Base-by-base conservation (phyloP, 2,888 invertebrate species). In the Phania funesta region DNA sequence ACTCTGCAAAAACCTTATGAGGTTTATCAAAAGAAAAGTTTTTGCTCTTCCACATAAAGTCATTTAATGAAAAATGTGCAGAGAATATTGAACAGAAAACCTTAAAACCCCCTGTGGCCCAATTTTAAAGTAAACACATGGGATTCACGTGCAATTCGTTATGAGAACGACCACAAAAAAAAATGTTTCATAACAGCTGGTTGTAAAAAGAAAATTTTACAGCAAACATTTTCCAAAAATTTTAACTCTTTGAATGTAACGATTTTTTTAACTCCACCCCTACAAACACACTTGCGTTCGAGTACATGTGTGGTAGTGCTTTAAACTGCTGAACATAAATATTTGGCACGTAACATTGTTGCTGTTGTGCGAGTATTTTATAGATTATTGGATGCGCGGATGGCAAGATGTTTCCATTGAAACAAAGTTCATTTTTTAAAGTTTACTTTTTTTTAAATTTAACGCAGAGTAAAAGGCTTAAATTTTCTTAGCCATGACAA, bases 21-120 rank as follows among this genome's bases (percentile, higher is more conserved):
- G n/a, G n/a, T n/a, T n/a, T n/a, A n/a, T n/a, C n/a, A 13, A n/a
- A 48, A 64, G 20, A 35, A 38, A 38, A 2, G 26, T 26, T 13
- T 38, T 38, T 38, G 11, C 22, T 62, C 6, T 13, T 44, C 5
- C n/a, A 26, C 32, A 73, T 35, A 44, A 44, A 74, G 62, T 54
- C 22, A 46, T 64, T 54, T 38, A 73, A 44, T 16, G 41, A 29
- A 54, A 38, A 9, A 20, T 64, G 64, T 64, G 29, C n/a, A n/a
- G 11, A 44, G 52, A 74, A 74, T 54, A 46, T 64, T 44, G 54
- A 64, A 44, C 50, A 62, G 20, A 52, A 52, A 68, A 50, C 5
- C 4, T 56, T 7, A 38, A 76, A 76, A 73, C 73, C 76, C 73
- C 73, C 62, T 73, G 76, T 81, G 81, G 77, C 81, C 81, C 58